Conservation (phyloP, 53 echinoderm and acorn worm genomes). For the Stichopus horrens region DNA sequence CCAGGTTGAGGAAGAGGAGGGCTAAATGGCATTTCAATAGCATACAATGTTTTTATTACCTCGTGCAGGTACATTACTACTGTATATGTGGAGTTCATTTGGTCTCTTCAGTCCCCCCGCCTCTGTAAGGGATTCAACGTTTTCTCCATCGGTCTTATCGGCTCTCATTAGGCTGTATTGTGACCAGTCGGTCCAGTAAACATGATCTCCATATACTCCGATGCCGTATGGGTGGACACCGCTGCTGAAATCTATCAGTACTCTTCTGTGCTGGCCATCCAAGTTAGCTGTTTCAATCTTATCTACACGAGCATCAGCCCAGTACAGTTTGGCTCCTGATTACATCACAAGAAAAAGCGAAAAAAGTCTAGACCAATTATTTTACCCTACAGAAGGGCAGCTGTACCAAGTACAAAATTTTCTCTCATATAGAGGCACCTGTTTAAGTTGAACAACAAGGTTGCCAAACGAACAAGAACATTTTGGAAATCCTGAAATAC, state of each 20-base stretch:
- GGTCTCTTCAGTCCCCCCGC: slow-evolving; percentile 50
- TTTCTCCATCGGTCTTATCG: slow-evolving; percentile 54
- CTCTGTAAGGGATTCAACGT: slow-evolving; percentile 45
- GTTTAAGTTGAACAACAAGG: too few relatives aligned
- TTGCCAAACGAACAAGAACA: too few relatives aligned
- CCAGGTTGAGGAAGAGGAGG: too few relatives aligned
- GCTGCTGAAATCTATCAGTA: slow-evolving; percentile 44
- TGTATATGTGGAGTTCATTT: slow-evolving; percentile 50
- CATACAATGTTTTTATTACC: neutral
- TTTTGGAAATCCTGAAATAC: too few relatives aligned
- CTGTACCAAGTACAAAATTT: too few relatives aligned
- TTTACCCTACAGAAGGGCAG: too few relatives aligned
- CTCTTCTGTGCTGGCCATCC: slow-evolving; percentile 49
- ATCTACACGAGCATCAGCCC: slow-evolving; percentile 70
- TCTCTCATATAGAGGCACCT: too few relatives aligned
- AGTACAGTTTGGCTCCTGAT: slow-evolving; percentile 73
- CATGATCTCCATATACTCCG: slow-evolving; percentile 34
- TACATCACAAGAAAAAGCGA: neutral
- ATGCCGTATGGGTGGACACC: slow-evolving; percentile 65
- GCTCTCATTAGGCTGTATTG: slow-evolving; percentile 51
- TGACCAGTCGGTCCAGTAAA: slow-evolving; percentile 79
- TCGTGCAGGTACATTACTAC: neutral
- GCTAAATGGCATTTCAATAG: too few relatives aligned
- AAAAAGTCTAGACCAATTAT: too few relatives aligned
- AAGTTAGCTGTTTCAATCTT: slow-evolving; percentile 67